These are phyloP conservation scores for Mustela nigripes DNA, from an alignment of 2,113 vertebrate species.

Conservation along the genomic window DNA sequence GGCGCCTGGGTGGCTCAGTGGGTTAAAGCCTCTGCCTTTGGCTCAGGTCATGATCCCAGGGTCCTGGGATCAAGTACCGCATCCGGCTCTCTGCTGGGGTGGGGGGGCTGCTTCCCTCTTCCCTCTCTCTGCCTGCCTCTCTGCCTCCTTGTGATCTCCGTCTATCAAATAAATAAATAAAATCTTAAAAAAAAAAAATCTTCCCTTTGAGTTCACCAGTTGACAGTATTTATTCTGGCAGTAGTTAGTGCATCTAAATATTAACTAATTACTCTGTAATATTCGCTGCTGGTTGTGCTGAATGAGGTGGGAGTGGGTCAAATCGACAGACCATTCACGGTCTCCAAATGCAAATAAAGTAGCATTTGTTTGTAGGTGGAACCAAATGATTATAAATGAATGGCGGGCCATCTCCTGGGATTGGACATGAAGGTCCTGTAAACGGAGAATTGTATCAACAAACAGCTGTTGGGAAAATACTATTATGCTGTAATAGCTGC, in stretches of 20 bases:
- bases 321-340: slow-evolving; percentile 45
- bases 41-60: too few relatives aligned
- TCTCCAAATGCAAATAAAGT: slow-evolving; percentile 79
- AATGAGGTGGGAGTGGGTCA: slow-evolving; percentile 69
- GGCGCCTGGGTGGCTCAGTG: too few relatives aligned
- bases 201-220: slow-evolving; percentile 45
- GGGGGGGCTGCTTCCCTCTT: too few relatives aligned
- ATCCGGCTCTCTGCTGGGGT: too few relatives aligned
- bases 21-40: too few relatives aligned
- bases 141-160: too few relatives aligned
- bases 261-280: slow-evolving; percentile 82
- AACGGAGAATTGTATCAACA: slow-evolving; percentile 92
- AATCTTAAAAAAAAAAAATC: background rate
- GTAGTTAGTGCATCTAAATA: slow-evolving; percentile 65
- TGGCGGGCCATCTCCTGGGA: slow-evolving; percentile 89
- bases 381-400: slow-evolving; percentile 91
- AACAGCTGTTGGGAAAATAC: slow-evolving; percentile 93
- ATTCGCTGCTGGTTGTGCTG: slow-evolving; percentile 72
- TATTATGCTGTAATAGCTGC: slow-evolving; percentile 92
- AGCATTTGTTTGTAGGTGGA: slow-evolving; percentile 89
- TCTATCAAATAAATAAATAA: too few relatives aligned
- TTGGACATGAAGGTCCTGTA: slow-evolving; percentile 92
- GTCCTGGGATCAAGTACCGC: too few relatives aligned
- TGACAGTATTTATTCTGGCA: slow-evolving; percentile 72
- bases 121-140: too few relatives aligned